Conservation (phyloP, 2,797 vertebrate genomes). For the Cuculus canorus region DNA sequence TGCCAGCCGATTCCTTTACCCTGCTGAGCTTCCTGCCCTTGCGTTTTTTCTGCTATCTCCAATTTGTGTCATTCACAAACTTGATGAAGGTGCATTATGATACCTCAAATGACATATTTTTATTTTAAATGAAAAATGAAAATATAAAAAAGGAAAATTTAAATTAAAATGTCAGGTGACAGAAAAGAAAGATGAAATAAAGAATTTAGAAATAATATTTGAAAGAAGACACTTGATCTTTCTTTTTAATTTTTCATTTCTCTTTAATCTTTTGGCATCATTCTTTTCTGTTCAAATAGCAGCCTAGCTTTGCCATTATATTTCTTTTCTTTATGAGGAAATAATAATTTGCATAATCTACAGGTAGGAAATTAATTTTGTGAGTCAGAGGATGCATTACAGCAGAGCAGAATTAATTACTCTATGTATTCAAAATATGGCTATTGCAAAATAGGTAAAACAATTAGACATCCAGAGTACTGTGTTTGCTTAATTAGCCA, state of each 20-base stretch:
- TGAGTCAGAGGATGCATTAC: neutral
- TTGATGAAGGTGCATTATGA: neutral
- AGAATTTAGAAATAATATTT: neutral
- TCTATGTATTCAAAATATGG: neutral
- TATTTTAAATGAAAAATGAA: neutral
- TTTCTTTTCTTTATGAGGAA: neutral
- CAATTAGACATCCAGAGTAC: neutral
- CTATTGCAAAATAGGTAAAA: neutral
- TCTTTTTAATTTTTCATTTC: neutral
- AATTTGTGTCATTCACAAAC: neutral
- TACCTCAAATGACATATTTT: neutral
- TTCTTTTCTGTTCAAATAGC: neutral
- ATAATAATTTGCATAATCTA: neutral
- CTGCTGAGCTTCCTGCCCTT: neutral
- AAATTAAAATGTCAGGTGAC: neutral
- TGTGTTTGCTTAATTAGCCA: neutral
- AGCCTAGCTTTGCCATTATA: neutral
- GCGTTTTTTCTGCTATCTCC: neutral
- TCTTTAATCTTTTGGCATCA: neutral
- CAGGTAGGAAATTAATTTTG: neutral
- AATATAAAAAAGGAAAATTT: neutral
- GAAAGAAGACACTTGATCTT: neutral
- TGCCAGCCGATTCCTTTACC: neutral
- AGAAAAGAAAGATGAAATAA: neutral
- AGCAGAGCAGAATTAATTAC: neutral